phyloP scores from a whole-genome alignment of 1,140 invertebrate genomes.

The Lamellibrachia luymesi region DNA sequence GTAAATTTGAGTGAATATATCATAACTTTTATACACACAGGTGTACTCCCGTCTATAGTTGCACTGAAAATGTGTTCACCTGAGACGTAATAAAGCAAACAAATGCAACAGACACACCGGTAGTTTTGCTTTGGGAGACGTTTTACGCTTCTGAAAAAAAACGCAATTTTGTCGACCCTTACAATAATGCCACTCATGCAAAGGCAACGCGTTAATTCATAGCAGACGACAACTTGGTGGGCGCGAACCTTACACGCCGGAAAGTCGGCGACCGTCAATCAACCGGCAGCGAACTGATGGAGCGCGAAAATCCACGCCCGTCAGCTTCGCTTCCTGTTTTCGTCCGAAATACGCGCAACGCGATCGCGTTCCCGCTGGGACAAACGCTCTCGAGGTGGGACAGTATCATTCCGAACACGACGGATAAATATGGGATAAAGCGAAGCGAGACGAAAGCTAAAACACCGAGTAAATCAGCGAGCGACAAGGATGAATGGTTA shows the following conservation, averaged over 20 bases:
- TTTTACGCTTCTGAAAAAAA: not conserved
- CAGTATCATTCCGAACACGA: not conserved
- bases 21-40: not conserved
- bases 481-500: conserved; percentile 4
- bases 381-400: not conserved
- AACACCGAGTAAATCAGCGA: not conserved
- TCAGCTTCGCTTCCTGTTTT: not conserved
- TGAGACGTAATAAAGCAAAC: not conserved
- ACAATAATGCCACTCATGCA: not conserved
- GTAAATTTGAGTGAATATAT: not conserved
- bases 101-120: not conserved
- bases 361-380: not conserved
- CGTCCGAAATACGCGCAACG: not conserved
- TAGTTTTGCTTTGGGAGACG: too few species aligned
- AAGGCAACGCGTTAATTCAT: not conserved
- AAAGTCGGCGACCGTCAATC: not conserved
- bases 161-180: not conserved
- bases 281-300: not conserved
- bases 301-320: conserved; percentile 2
- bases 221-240: not conserved
- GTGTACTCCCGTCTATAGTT: not conserved
- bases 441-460: not conserved
- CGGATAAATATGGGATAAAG: conserved; percentile 1
- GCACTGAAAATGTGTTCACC: not conserved
- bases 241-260: not conserved